phyloP scores from a whole-genome alignment of 2,888 invertebrate genomes.

The Nephrotoma flavescens region DNA sequence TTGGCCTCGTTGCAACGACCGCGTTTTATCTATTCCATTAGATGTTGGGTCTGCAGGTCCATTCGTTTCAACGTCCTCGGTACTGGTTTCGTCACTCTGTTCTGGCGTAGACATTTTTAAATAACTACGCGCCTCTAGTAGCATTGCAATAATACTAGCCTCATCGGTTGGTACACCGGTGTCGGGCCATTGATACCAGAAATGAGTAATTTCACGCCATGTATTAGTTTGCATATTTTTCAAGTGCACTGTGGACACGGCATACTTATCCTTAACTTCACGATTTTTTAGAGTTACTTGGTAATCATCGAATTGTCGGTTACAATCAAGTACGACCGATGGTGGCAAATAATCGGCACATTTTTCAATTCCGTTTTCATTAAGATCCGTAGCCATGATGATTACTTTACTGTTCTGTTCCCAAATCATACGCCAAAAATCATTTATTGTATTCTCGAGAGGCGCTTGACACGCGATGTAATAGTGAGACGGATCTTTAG shows the following conservation, averaged over 20 bases:
- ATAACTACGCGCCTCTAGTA: constrained; percentile 60
- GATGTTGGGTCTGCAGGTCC: constrained; percentile 7
- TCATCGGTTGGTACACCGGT: constrained; percentile 73
- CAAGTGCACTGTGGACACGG: constrained; percentile 70
- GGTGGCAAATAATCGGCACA: constrained; percentile 86
- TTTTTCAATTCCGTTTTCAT: constrained; percentile 79
- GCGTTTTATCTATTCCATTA: constrained; percentile 14
- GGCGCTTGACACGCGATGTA: constrained; percentile 92
- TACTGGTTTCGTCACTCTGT: constrained; percentile 22
- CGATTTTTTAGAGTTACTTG: constrained; percentile 77
- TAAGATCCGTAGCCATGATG: constrained; percentile 80
- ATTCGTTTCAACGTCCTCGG: constrained; percentile 10
- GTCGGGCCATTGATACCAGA: constrained; percentile 88
- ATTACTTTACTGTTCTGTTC: constrained; percentile 81
- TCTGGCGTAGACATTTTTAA: constrained; percentile 27
- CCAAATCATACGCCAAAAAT: constrained; percentile 96
- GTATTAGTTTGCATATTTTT: constrained; percentile 70
- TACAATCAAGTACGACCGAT: constrained; percentile 80
- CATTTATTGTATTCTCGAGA: constrained; percentile 63
- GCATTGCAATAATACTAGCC: constrained; percentile 70
- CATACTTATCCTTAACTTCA: constrained; percentile 82
- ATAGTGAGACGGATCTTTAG: constrained; percentile 64
- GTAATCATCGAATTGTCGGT: constrained; percentile 73
- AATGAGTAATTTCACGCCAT: constrained; percentile 75
- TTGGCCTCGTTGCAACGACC: constrained; percentile 19